These are phyloP conservation scores for Trialeurodes vaporariorum DNA, from an alignment of 1,140 invertebrate species.

Conservation along the genomic window DNA sequence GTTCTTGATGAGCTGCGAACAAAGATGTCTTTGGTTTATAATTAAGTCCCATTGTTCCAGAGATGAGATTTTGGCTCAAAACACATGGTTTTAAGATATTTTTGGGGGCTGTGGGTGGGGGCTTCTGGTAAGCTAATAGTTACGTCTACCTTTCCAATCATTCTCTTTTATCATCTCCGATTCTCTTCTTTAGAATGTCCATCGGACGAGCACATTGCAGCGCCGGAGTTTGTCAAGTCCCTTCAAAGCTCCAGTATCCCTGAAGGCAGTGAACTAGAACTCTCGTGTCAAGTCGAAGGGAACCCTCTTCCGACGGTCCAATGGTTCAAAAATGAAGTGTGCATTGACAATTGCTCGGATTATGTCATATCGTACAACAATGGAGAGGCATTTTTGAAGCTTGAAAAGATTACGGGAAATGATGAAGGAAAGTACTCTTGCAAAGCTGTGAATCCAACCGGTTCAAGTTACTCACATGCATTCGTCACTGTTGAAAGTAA, in stretches of 20 bases:
- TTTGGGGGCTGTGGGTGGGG: too few relatives aligned
- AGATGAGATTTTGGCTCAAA: too few relatives aligned
- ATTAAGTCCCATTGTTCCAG: too few relatives aligned
- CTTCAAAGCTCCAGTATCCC: slow-evolving; percentile 45
- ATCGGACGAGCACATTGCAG: slow-evolving; percentile 47
- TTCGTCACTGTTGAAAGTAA: slow-evolving; percentile 42
- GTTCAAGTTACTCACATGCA: slow-evolving; percentile 45
- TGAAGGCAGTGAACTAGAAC: slow-evolving; percentile 51
- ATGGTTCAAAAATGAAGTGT: slow-evolving; percentile 63
- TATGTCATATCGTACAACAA: slow-evolving; percentile 53
- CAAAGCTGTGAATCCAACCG: slow-evolving; percentile 54
- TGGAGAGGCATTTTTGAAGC: slow-evolving; percentile 47
- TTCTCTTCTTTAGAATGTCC: slow-evolving; percentile 42
- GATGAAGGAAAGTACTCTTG: slow-evolving; percentile 53
- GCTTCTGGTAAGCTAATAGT: too few relatives aligned
- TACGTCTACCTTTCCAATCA: too few relatives aligned
- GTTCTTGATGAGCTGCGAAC: too few relatives aligned
- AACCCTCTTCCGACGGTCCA: slow-evolving; percentile 64
- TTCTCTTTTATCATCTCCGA: too few relatives aligned
- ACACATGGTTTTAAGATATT: background rate
- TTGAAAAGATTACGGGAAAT: slow-evolving; percentile 42
- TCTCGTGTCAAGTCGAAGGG: slow-evolving; percentile 58
- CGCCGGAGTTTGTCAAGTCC: slow-evolving; percentile 50
- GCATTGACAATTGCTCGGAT: slow-evolving; percentile 60
- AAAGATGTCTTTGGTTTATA: too few relatives aligned